Evolutionary conservation across 2,113 vertebrate species (phyloP).

Genomic region (Epinephelus fuscoguttatus): DNA sequence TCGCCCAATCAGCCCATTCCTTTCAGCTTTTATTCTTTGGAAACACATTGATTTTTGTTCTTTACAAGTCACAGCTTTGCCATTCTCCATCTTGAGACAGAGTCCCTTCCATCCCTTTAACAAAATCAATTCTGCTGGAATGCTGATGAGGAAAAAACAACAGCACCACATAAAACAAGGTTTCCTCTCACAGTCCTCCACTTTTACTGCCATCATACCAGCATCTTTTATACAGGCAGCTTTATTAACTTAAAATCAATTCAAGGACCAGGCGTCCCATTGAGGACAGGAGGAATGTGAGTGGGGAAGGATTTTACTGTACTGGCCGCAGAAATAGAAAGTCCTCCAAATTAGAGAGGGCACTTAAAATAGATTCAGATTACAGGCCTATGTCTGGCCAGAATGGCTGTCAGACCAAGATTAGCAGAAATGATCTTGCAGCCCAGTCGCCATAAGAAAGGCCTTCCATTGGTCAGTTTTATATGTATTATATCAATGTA

Average conservation of each 20-base stretch:
- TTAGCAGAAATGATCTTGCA: not conserved
- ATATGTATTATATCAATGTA: too few species aligned
- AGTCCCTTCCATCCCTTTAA: not conserved
- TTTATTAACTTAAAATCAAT: conserved; percentile 55
- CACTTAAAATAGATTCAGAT: conserved; percentile 16
- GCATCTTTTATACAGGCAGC: conserved; percentile 17
- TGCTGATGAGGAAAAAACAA: conserved; percentile 27
- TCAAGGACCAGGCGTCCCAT: conserved; percentile 9
- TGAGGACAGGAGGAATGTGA: conserved; percentile 21
- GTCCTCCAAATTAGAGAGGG: not conserved
- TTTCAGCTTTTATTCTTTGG: conserved; percentile 4
- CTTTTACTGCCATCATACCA: conserved; percentile 30
- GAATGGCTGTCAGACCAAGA: not conserved
- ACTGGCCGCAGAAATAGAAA: conserved; percentile 22
- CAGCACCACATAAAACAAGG: conserved; percentile 29
- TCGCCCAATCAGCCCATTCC: not conserved
- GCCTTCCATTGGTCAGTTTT: too few species aligned
- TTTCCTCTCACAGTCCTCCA: conserved; percentile 1
- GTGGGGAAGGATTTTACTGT: conserved; percentile 18
- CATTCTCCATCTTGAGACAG: not conserved
- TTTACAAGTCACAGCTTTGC: not conserved
- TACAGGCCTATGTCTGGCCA: not conserved
- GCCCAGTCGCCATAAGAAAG: too few species aligned
- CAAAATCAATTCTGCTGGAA: conserved; percentile 26
- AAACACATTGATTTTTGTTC: not conserved